phyloP scores from a whole-genome alignment of 2,113 vertebrate species.

The Xiphophorus couchianus region DNA sequence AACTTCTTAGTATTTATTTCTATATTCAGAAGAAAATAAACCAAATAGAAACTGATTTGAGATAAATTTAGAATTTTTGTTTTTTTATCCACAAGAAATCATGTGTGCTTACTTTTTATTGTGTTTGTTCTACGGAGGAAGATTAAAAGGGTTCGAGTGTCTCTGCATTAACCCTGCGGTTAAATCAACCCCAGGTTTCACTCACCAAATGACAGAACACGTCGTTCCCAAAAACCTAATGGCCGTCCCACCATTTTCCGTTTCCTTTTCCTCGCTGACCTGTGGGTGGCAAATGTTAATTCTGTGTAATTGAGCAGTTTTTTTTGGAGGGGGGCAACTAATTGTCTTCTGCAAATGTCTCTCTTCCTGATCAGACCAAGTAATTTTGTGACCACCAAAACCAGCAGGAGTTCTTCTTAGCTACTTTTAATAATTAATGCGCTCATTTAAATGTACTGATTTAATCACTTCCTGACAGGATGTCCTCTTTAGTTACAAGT shows the following conservation, averaged over 20 bases:
- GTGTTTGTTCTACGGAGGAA: slow-evolving; percentile 12
- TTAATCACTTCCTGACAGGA: slow-evolving; percentile 65
- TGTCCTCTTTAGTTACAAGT: slow-evolving; percentile 44
- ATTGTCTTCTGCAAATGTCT: slow-evolving; percentile 45
- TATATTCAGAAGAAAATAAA: slow-evolving; percentile 3
- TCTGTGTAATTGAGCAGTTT: slow-evolving; percentile 37
- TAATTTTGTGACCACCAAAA: slow-evolving; percentile 58
- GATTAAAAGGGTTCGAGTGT: background rate
- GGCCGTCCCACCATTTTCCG: slow-evolving; percentile 7
- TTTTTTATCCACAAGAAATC: background rate
- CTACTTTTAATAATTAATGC: slow-evolving; percentile 60
- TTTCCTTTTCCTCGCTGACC: slow-evolving; percentile 11
- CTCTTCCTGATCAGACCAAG: slow-evolving; percentile 31
- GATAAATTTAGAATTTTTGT: background rate
- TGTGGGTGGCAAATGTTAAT: slow-evolving; percentile 30
- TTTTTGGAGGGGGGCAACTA: slow-evolving; percentile 38
- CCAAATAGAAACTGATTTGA: background rate
- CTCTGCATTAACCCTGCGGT: background rate
- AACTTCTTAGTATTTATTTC: background rate
- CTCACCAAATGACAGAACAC: slow-evolving; percentile 1
- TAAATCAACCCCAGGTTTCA: background rate
- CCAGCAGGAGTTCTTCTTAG: slow-evolving; percentile 57
- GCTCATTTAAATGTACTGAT: slow-evolving; percentile 50
- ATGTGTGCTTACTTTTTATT: slow-evolving; percentile 11
- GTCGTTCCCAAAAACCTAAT: background rate